A percentile compares a stretch with the other conserved stretches of the same genome.
Conservation (phyloP, 2,113 vertebrate species). For the Suricata suricatta region DNA sequence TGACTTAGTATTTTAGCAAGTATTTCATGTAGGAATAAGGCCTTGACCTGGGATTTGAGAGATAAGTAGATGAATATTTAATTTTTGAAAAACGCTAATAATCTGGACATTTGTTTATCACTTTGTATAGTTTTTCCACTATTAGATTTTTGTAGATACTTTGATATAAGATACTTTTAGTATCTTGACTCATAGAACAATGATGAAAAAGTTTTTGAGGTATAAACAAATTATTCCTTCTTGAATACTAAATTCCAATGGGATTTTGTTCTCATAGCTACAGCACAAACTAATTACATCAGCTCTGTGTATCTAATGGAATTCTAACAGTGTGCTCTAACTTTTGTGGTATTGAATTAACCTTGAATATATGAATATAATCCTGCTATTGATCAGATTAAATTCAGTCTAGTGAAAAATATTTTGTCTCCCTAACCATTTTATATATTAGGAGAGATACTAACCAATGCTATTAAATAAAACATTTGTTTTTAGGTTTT, state of each 20-base stretch:
- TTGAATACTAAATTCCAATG: constrained; percentile 52
- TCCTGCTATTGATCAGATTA: background rate
- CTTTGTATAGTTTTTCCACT: background rate
- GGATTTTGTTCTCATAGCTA: constrained; percentile 63
- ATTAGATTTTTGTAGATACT: constrained; percentile 19
- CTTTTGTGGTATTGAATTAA: background rate
- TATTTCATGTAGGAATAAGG: background rate
- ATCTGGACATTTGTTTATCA: constrained; percentile 1
- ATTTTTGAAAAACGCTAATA: constrained; percentile 11
- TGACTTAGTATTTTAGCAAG: constrained; percentile 16
- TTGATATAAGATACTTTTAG: constrained; percentile 12
- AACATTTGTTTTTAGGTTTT: constrained; percentile 10
- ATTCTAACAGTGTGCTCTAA: background rate
- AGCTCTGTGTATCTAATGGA: constrained; percentile 44
- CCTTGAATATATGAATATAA: background rate
- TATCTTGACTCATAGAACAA: background rate
- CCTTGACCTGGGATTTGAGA: constrained; percentile 1
- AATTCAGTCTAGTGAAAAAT: constrained; percentile 20
- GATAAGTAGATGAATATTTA: background rate
- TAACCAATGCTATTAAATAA: background rate
- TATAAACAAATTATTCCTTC: constrained; percentile 50
- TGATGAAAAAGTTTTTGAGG: constrained; percentile 29
- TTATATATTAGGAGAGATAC: constrained; percentile 32
- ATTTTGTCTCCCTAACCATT: constrained; percentile 3
- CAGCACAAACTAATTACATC: constrained; percentile 48